Evolutionary conservation across 2,113 vertebrate genomes (phyloP).

Genomic region (Ammodytes dubius): DNA sequence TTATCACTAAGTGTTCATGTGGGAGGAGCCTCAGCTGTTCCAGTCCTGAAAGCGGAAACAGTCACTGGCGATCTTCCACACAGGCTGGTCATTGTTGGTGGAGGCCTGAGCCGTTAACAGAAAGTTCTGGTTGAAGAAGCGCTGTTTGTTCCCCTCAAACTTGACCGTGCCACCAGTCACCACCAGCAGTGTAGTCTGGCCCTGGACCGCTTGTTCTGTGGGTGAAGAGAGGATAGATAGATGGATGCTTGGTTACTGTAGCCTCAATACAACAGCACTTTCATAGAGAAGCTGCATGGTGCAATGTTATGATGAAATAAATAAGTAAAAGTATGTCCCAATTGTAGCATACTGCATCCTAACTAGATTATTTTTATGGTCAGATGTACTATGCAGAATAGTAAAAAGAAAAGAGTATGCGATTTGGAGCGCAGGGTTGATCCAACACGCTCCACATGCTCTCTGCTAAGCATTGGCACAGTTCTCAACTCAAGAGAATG

Average conservation of each 20-base stretch:
- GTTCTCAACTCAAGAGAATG: not conserved
- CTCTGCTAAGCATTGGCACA: not conserved
- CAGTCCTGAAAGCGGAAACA: constrained; percentile 98
- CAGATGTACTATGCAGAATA: too few species aligned
- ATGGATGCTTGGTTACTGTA: not conserved
- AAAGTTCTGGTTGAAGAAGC: constrained; percentile 98
- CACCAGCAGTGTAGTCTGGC: constrained; percentile 95
- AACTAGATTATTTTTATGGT: too few species aligned
- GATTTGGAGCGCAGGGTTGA: too few species aligned
- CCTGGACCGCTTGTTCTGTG: constrained; percentile 94
- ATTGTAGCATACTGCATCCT: not conserved
- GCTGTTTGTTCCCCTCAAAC: constrained; percentile 96
- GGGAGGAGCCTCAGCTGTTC: constrained; percentile 83
- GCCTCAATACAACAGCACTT: not conserved
- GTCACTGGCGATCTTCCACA: constrained; percentile 98
- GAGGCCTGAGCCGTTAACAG: constrained; percentile 93
- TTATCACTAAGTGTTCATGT: not conserved
- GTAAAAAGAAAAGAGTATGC: too few species aligned
- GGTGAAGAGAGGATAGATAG: constrained; percentile 25
- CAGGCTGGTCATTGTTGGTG: constrained; percentile 89
- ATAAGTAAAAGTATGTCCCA: too few species aligned
- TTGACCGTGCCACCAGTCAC: constrained; percentile 93
- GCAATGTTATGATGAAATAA: too few species aligned
- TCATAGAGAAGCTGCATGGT: too few species aligned
- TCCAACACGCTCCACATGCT: not conserved